Base-by-base conservation (phyloP, 2,797 vertebrate species). In the Galago senegalensis region DNA sequence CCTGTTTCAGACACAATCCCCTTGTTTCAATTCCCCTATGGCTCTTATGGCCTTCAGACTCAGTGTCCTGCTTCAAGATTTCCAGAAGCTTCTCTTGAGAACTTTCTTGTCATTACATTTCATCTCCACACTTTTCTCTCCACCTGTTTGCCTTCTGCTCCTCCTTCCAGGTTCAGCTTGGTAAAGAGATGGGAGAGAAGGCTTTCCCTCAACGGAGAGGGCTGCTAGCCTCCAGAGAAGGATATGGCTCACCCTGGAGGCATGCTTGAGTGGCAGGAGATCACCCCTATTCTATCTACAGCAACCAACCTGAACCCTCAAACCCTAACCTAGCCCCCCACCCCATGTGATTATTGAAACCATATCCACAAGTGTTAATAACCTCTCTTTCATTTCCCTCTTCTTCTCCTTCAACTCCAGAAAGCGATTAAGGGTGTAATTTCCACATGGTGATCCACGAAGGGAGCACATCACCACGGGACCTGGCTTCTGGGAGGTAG, bases 291-390 rank as follows among this genome's bases (percentile, higher is more conserved):
- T 58, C 61, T 73, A 79, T 37, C 5, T 46, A 76, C 1, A 81
- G n/a, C 14, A 67, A 83, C 63, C 34, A 76, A 72, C 60, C 40
- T 20, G 37, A 94, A 76, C 23, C 43, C 18, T 49, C 53, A 65
- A 53, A 49, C 8, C 58, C 29, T 29, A 95, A 92, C 53, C 1
- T 86, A 82, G 61, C 3, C 18, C 53, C 12, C 60, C 23, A 58
- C 4, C 4, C 7, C 27, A 81, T 81, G 3, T 81, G 53, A 91
- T 34, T 53, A 18, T 65, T 83, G 34, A 90, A 60, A 46, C 1
- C 37, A 63, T 73, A 77, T 86, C 23, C 53, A 61, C 31, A 75
- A 85, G 46, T 73, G 14, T 89, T 82, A 81, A 93, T 72, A 91
- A 76, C 12, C 53, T 89, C 61, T 93, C 17, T 11, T 23, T 16